Base-by-base conservation (phyloP, 2,797 vertebrate species). In the Epinephelus coioides region DNA sequence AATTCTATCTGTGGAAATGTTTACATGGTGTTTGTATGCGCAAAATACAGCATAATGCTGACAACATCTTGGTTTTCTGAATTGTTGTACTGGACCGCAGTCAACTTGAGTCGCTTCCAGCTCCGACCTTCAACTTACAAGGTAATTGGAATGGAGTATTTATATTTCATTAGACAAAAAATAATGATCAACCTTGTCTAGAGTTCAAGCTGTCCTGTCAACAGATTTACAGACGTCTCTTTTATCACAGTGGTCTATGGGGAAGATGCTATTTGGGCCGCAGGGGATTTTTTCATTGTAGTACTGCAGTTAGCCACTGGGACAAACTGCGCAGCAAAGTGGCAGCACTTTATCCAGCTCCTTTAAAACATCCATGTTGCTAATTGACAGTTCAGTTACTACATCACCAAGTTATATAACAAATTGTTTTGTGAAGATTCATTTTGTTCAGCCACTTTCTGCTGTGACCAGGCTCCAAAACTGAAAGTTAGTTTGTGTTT, bases 231-330 rank as follows among this genome's bases (percentile, higher is more conserved):
- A 44, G 10, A 11, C 12, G 10, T 44, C 11, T 49, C 11, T 49
- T 59, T 34, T 18, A 13, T 30, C 12, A 14, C 7, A 14, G n/a
- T 14, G 4, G 19, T 43, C 53, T 43, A 25, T 44, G 43, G 43
- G 3, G 43, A 68, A 15, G 34, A 10, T 54, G 11, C 10, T 1
- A 7, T 34, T 34, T 34, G 34, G 34, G 34, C 34, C 0, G 6
- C 34, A 34, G 7, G 34, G 34, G 34, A 34, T 34, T 34, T 34
- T 34, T 34, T 7, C 7, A 34, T 23, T 76, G 64, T 12, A 69
- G 69, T 47, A 69, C 46, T 10, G 6, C 21, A 27, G 21, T 30
- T 61, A 46, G 9, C 70, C 75, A 65, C 59, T 40, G 8, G 69
- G 63, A 38, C n/a, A 50, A 72, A 30, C 12, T 43, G 9, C 23